These are phyloP conservation scores for Hypanus sabinus DNA, from an alignment of 2,113 vertebrate species.

Conservation along the genomic window DNA sequence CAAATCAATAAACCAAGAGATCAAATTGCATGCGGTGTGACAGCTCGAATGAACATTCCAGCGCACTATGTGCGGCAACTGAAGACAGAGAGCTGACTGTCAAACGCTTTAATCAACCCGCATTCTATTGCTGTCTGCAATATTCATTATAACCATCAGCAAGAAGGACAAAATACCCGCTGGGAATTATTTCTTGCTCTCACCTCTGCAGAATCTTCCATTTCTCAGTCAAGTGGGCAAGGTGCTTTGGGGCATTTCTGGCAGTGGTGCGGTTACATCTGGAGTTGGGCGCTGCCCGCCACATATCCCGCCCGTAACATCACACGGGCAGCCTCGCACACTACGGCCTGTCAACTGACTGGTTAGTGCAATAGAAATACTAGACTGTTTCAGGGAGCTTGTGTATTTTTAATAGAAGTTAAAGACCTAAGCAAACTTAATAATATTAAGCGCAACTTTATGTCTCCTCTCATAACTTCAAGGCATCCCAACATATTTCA, in stretches of 20 bases:
- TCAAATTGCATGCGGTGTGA: slow-evolving; percentile 17
- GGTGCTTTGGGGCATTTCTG: not conserved
- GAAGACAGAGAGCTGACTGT: not conserved
- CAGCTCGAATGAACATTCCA: not conserved
- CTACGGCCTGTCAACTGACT: not conserved
- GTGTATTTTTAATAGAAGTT: not conserved
- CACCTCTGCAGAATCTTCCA: not conserved
- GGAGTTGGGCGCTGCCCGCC: not conserved
- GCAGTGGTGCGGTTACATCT: not conserved
- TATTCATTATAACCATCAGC: slow-evolving; percentile 9
- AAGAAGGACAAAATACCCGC: not conserved
- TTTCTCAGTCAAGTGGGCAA: not conserved
- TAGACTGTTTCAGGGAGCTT: not conserved
- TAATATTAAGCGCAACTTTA: not conserved
- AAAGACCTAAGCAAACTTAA: not conserved
- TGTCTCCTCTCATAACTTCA: not conserved
- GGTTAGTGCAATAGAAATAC: not conserved
- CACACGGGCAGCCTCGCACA: not conserved
- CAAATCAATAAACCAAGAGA: slow-evolving; percentile 29
- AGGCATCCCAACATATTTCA: not conserved
- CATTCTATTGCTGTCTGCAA: not conserved
- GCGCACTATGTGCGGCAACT: not conserved
- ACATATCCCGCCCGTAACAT: not conserved
- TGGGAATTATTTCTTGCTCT: not conserved
- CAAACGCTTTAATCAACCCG: slow-evolving; percentile 1